These are phyloP conservation scores for Lepidotrigona ventralis DNA, from an alignment of 1,140 invertebrate species.

Conservation along the genomic window DNA sequence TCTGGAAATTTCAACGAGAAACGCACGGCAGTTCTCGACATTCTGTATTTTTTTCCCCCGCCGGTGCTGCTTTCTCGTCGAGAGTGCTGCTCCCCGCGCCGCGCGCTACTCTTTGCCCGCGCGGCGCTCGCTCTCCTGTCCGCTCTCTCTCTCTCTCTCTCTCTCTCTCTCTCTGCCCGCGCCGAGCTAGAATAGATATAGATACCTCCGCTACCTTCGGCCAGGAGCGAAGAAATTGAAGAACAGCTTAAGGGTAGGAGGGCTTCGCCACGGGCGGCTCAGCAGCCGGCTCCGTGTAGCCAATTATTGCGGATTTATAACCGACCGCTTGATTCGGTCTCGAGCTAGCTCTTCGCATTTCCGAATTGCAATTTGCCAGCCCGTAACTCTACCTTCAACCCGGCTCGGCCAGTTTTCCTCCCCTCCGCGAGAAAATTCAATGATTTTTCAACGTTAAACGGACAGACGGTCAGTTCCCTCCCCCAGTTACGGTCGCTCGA, in stretches of 20 bases:
- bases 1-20: conserved; percentile 63
- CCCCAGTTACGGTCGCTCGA: not conserved
- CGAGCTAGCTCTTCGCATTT: conserved; percentile 48
- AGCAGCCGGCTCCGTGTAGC: conserved; percentile 70
- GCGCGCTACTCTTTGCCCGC: too few relatives aligned
- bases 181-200: conserved; percentile 46
- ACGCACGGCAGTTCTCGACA: conserved; percentile 55
- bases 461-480: not conserved
- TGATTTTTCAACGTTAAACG: not conserved
- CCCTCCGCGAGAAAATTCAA: not conserved
- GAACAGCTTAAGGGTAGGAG: conserved; percentile 69
- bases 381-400: conserved; percentile 42
- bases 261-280: conserved; percentile 63
- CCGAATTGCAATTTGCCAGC: conserved; percentile 57
- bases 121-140: too few relatives aligned
- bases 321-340: conserved; percentile 70
- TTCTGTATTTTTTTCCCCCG: conserved; percentile 41
- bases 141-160: not conserved
- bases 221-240: conserved; percentile 70
- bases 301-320: conserved; percentile 80
- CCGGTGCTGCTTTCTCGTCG: not conserved
- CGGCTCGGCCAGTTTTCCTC: conserved; percentile 17
- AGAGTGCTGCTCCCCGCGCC: conserved; percentile 8
- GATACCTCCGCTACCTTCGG: conserved; percentile 49
- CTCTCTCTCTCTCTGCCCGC: conserved; percentile 7